Evolutionary conservation across 2,888 invertebrate species (phyloP).

Genomic region (Mythimna ferrago): DNA sequence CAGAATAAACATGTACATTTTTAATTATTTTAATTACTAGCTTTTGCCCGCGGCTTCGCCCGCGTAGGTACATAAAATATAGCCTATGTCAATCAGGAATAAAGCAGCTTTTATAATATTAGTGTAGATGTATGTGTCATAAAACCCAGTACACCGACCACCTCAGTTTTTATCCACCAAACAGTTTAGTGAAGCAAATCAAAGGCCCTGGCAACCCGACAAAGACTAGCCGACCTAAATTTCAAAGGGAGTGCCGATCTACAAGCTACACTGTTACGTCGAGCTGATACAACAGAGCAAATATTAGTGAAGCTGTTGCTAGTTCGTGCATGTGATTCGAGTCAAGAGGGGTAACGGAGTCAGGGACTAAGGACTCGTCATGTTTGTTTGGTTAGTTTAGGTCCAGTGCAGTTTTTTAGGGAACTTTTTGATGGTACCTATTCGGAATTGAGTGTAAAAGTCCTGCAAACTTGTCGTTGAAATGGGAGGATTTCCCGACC

Average conservation of each 20-base stretch:
- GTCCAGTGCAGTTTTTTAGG: background rate
- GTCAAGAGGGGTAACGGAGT: constrained; percentile 11
- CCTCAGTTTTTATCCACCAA: background rate
- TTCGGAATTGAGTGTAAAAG: too few relatives aligned
- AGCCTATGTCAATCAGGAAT: too few relatives aligned
- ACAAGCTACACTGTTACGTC: constrained; percentile 23
- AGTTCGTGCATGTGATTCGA: constrained; percentile 34
- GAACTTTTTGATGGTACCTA: too few relatives aligned
- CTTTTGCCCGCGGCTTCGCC: too few relatives aligned
- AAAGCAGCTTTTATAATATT: too few relatives aligned
- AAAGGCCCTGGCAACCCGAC: constrained; percentile 26
- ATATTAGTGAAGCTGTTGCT: constrained; percentile 34
- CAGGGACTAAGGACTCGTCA: background rate
- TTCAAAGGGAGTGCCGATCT: constrained; percentile 21
- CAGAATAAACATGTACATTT: too few relatives aligned
- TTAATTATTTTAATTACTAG: too few relatives aligned
- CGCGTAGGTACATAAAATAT: too few relatives aligned
- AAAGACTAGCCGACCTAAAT: constrained; percentile 39
- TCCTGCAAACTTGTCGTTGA: too few relatives aligned
- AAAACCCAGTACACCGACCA: background rate
- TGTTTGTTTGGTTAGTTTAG: background rate
- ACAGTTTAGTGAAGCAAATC: constrained; percentile 10
- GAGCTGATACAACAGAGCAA: constrained; percentile 24
- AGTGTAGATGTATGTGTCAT: too few relatives aligned
- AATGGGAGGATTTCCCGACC: too few relatives aligned